Percentiles rank a stretch among this genome's conserved stretches.
Conservation (phyloP, 2,797 vertebrate species). For the Lepilemur septentrionalis region DNA sequence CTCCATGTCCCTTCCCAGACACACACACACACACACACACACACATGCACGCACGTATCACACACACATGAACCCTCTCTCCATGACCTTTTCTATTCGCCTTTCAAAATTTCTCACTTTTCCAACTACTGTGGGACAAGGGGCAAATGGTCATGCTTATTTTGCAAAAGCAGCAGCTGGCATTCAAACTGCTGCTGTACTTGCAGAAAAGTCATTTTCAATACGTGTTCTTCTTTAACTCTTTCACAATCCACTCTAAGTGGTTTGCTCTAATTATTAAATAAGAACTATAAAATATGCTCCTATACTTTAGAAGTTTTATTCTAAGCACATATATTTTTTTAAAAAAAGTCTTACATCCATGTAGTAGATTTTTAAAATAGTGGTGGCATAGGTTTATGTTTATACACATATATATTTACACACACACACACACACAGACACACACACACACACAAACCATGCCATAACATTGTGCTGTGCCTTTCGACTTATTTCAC, state of each 20-base stretch:
- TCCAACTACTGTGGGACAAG: background rate
- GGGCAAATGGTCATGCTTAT: background rate
- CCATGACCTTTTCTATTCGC: background rate
- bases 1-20: background rate
- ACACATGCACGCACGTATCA: background rate
- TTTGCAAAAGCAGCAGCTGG: constrained; percentile 43
- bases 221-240: constrained; percentile 41
- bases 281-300: background rate
- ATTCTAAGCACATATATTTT: background rate
- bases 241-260: background rate
- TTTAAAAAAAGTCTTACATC: background rate
- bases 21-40: background rate
- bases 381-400: background rate
- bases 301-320: background rate
- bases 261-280: background rate
- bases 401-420: background rate
- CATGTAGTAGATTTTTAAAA: background rate
- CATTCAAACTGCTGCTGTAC: background rate
- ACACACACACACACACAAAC: no score
- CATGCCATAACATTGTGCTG: background rate
- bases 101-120: background rate
- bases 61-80: no score
- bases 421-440: no score
- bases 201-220: constrained; percentile 30
- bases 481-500: background rate